phyloP scores from a whole-genome alignment of 92 coral and sea anemone genomes.

The Phenganax marumi region DNA sequence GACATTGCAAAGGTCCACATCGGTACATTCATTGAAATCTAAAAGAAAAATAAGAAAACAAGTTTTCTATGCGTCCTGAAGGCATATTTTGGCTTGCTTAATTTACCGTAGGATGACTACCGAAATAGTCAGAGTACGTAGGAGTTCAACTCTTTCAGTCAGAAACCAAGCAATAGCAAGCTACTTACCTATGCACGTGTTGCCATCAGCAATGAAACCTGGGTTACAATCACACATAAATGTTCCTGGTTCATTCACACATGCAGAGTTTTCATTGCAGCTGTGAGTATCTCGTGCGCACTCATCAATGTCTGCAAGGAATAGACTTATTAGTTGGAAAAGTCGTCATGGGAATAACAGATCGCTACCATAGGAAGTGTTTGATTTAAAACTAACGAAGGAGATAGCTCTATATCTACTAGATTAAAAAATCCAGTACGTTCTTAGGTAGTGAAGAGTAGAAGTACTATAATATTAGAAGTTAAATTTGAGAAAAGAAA shows the following conservation, averaged over 20 bases:
- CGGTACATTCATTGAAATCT: slow-evolving; percentile 31
- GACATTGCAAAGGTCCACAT: slow-evolving; percentile 5
- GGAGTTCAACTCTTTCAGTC: neutral
- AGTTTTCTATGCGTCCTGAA: too few species aligned
- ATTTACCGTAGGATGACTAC: too few species aligned
- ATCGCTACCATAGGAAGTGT: too few species aligned
- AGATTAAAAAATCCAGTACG: too few species aligned
- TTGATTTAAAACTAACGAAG: too few species aligned
- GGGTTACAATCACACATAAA: slow-evolving; percentile 1
- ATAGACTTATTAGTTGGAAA: neutral
- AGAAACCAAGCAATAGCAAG: neutral
- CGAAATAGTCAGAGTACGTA: too few species aligned
- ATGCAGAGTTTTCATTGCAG: slow-evolving; percentile 24
- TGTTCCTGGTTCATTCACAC: slow-evolving; percentile 14
- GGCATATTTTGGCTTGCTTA: too few species aligned
- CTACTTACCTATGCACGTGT: slow-evolving; percentile 6
- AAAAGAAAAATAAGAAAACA: neutral
- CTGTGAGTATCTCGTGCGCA: neutral
- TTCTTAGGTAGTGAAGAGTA: too few species aligned
- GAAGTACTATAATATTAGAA: too few species aligned
- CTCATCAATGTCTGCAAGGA: slow-evolving; percentile 24
- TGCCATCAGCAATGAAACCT: slow-evolving; percentile 4
- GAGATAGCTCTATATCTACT: too few species aligned
- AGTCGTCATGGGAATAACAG: neutral
- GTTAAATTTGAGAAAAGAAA: too few species aligned